Conservation (phyloP, 2,888 invertebrate genomes). For the Drosophila niveifrons region DNA sequence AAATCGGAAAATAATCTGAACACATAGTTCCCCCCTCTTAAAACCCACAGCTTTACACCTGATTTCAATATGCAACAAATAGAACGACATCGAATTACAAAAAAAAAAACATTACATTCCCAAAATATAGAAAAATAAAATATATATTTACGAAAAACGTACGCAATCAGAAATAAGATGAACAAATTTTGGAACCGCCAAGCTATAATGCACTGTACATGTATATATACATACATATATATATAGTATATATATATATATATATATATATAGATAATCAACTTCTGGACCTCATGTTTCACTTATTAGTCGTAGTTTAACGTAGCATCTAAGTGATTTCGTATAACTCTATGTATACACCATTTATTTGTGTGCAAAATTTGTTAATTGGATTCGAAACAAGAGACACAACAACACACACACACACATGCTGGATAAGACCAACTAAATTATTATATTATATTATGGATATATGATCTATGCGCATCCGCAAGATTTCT, state of each 20-base stretch:
- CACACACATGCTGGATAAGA: slow-evolving; percentile 75
- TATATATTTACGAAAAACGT: slow-evolving; percentile 12
- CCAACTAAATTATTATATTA: slow-evolving; percentile 77
- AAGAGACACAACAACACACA: slow-evolving; percentile 28
- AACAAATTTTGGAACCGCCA: slow-evolving; percentile 45
- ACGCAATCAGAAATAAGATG: slow-evolving; percentile 30
- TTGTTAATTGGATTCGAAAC: slow-evolving; percentile 57
- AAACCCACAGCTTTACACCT: slow-evolving; percentile 38
- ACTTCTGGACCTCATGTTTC: slow-evolving; percentile 79
- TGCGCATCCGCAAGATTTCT: slow-evolving; percentile 27
- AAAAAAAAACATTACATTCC: slow-evolving; percentile 3
- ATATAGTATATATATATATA: neutral
- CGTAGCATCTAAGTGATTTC: slow-evolving; percentile 27
- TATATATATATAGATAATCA: slow-evolving; percentile 57
- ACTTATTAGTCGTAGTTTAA: slow-evolving; percentile 54
- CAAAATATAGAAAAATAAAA: neutral
- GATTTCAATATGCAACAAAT: neutral
- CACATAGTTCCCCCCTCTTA: neutral
- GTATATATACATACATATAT: slow-evolving; percentile 46
- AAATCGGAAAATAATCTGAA: slow-evolving; percentile 30
- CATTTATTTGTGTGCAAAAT: slow-evolving; percentile 52
- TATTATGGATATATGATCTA: slow-evolving; percentile 30
- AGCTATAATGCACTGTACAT: slow-evolving; percentile 33
- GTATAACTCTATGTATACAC: slow-evolving; percentile 48
- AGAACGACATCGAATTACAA: slow-evolving; percentile 28